Conservation (phyloP, 1,140 invertebrate genomes). For the Bombus difficillimus region DNA sequence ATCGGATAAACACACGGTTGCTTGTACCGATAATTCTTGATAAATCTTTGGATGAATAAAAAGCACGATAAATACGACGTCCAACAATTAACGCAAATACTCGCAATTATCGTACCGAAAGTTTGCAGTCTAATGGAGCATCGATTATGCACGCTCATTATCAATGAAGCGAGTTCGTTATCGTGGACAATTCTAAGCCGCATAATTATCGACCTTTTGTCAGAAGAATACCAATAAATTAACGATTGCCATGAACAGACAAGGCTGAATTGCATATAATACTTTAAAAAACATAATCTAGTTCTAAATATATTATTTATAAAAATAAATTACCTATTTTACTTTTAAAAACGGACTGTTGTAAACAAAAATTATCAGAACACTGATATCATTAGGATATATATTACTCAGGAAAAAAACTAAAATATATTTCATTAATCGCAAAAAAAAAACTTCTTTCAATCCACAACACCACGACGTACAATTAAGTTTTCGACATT, state of each 20-base stretch:
- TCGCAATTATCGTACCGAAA: neutral
- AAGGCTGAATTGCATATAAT: too few species aligned
- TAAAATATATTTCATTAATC: too few species aligned
- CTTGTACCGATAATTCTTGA: neutral
- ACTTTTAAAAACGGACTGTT: too few species aligned
- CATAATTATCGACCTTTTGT: neutral
- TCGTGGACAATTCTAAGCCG: neutral
- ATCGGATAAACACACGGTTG: too few species aligned
- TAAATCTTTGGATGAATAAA: neutral
- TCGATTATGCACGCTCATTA: neutral
- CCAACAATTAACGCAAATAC: neutral
- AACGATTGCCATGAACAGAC: too few species aligned
- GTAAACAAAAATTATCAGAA: too few species aligned
- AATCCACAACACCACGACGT: too few species aligned
- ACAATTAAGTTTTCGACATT: too few species aligned
- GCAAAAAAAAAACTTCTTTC: too few species aligned
- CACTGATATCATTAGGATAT: too few species aligned
- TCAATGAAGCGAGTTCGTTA: neutral
- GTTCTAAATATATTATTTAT: neutral
- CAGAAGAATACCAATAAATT: neutral
- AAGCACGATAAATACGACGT: neutral
- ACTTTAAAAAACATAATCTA: neutral
- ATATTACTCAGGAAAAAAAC: too few species aligned
- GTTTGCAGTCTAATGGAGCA: neutral
- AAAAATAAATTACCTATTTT: neutral